These are phyloP conservation scores for Peromyscus aztecus DNA, from an alignment of 2,797 vertebrate species.

Conservation along the genomic window DNA sequence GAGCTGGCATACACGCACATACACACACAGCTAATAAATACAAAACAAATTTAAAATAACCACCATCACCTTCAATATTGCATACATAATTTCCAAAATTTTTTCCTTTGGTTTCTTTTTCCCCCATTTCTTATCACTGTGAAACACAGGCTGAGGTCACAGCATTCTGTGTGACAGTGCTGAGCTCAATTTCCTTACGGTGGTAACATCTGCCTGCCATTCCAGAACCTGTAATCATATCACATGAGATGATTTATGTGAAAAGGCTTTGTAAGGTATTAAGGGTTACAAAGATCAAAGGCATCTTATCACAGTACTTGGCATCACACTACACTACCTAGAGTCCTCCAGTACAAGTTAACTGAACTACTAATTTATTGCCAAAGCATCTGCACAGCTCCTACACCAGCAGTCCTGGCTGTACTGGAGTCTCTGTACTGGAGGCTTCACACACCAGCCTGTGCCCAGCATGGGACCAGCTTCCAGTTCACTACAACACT, in stretches of 20 bases:
- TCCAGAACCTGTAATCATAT: slow-evolving; percentile 2
- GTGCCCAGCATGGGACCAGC: not conserved
- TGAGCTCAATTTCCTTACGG: slow-evolving; percentile 21
- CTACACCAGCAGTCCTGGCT: not conserved
- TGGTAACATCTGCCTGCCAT: not conserved
- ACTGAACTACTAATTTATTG: not conserved
- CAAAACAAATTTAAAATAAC: not conserved
- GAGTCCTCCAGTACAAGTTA: not conserved
- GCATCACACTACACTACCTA: not conserved
- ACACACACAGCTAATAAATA: not conserved
- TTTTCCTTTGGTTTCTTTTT: not conserved
- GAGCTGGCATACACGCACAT: not conserved
- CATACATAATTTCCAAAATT: slow-evolving; percentile 55
- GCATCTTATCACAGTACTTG: not conserved
- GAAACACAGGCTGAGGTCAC: not conserved
- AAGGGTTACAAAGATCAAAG: not conserved
- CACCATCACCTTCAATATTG: not conserved
- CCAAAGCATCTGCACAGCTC: not conserved
- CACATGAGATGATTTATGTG: slow-evolving; percentile 10
- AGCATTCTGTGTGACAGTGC: not conserved
- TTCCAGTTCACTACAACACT: not conserved
- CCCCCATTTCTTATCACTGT: not conserved
- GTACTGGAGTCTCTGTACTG: not conserved
- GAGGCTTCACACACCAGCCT: not conserved
- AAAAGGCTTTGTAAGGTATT: slow-evolving; percentile 4